A percentile compares a stretch with the other conserved stretches of the same genome.
Evolutionary conservation across 1,140 invertebrate species (phyloP).

Genomic region (Drosophila erecta): DNA sequence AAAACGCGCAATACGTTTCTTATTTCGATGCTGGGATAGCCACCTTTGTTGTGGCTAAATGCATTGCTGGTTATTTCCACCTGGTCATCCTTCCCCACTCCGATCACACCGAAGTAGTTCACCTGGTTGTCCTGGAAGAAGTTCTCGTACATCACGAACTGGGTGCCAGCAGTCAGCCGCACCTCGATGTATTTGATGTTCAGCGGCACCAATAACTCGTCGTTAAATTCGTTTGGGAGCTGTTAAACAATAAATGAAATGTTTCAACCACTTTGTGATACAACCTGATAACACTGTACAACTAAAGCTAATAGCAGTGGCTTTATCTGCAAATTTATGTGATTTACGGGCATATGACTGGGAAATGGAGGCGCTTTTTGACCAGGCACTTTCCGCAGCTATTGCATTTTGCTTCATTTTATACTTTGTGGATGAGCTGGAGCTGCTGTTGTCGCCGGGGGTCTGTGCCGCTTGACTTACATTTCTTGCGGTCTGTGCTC

Average conservation of each 20-base stretch:
- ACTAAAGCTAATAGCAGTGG: no score
- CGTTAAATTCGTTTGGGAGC: conserved; percentile 47
- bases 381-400: conserved; percentile 1
- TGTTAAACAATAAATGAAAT: conserved; percentile 5
- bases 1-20: conserved; percentile 43
- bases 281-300: no score
- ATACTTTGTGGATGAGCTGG: conserved; percentile 5
- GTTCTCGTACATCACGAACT: conserved; percentile 48
- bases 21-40: conserved; percentile 74
- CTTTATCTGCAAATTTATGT: no score
- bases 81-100: conserved; percentile 45
- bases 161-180: conserved; percentile 30
- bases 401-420: conserved; percentile 11
- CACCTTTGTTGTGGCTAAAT: conserved; percentile 64
- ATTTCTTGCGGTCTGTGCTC: conserved; percentile 59
- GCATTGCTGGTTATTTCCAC: conserved; percentile 64
- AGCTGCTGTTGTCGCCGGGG: conserved; percentile 44
- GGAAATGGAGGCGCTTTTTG: no score
- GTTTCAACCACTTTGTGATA: no score
- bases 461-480: conserved; percentile 69
- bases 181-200: conserved; percentile 49
- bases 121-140: conserved; percentile 66
- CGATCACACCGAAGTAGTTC: conserved; percentile 65
- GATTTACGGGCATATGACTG: no score
- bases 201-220: conserved; percentile 29